A percentile compares a stretch with the other conserved stretches of the same genome.
phyloP scores from a whole-genome alignment of 1,140 invertebrate species.

The Tetramorium parvispinum region DNA sequence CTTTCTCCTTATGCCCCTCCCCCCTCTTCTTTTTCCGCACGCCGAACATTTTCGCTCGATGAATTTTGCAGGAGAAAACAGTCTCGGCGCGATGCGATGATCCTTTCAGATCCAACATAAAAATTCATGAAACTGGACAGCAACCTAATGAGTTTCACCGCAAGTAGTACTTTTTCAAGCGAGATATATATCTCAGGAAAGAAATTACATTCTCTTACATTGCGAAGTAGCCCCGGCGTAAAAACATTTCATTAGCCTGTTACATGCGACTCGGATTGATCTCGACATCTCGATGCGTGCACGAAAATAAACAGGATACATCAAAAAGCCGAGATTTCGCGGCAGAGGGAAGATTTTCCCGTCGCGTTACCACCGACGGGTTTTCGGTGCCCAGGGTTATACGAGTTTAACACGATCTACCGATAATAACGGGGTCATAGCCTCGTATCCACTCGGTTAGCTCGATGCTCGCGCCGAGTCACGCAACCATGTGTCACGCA shows the following conservation, averaged over 20 bases:
- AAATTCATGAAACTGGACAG: conserved; percentile 49
- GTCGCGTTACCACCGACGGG: conserved; percentile 58
- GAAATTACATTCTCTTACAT: neutral
- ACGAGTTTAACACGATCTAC: conserved; percentile 75
- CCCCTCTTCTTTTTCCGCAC: conserved; percentile 3
- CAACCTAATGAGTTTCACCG: conserved; percentile 9
- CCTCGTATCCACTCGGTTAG: conserved; percentile 71
- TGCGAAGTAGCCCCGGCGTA: neutral
- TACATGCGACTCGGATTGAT: neutral
- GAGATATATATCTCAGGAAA: neutral
- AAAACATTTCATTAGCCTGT: neutral
- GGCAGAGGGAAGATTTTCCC: conserved; percentile 47
- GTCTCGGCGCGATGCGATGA: conserved; percentile 11
- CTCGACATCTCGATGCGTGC: neutral
- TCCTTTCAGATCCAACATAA: neutral
- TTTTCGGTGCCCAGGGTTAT: conserved; percentile 66
- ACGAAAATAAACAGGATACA: neutral
- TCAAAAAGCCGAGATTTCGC: conserved; percentile 18
- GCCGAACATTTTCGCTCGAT: conserved; percentile 41
- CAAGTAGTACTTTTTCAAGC: neutral
- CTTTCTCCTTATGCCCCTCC: conserved; percentile 63
- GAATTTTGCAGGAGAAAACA: conserved; percentile 68
- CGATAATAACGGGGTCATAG: conserved; percentile 76
- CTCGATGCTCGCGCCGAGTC: conserved; percentile 69
- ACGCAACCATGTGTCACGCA: conserved; percentile 73